A percentile compares a stretch with the other conserved stretches of the same genome.
These are phyloP conservation scores for Yponomeuta evonymella DNA, from an alignment of 2,888 invertebrate species.

Conservation along the genomic window DNA sequence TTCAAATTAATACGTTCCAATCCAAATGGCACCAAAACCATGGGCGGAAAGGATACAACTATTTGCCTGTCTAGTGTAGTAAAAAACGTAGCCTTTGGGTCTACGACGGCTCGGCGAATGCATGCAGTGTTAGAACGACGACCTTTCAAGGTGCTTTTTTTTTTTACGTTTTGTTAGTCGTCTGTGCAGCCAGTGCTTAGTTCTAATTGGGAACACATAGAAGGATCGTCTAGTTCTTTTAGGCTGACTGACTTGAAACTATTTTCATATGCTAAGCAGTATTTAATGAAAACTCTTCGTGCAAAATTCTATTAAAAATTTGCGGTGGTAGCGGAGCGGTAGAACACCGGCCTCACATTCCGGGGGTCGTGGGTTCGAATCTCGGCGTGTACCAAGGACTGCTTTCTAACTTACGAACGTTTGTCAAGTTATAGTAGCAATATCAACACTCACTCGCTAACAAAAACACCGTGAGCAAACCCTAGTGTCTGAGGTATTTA, in stretches of 20 bases:
- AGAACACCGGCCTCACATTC: too few species aligned
- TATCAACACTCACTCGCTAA: too few species aligned
- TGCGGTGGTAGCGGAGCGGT: too few species aligned
- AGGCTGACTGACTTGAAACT: not conserved
- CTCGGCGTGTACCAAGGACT: too few species aligned
- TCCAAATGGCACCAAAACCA: not conserved
- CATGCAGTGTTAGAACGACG: constrained; percentile 17
- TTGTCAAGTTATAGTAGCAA: too few species aligned
- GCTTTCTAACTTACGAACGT: too few species aligned
- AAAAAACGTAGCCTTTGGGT: constrained; percentile 11
- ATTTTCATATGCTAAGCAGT: not conserved
- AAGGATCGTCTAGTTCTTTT: not conserved
- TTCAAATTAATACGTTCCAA: not conserved
- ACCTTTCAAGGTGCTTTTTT: not conserved
- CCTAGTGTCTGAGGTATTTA: too few species aligned
- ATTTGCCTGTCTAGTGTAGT: constrained; percentile 17
- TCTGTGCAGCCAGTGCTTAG: not conserved
- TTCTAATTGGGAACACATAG: constrained; percentile 1
- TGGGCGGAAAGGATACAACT: not conserved
- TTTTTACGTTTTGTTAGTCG: not conserved
- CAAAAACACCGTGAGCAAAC: too few species aligned
- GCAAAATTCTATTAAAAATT: too few species aligned
- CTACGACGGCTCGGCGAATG: constrained; percentile 16
- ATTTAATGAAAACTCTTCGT: too few species aligned
- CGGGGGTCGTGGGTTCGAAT: too few species aligned